Conservation (phyloP, 2,797 vertebrate genomes). For the Myotis myotis region DNA sequence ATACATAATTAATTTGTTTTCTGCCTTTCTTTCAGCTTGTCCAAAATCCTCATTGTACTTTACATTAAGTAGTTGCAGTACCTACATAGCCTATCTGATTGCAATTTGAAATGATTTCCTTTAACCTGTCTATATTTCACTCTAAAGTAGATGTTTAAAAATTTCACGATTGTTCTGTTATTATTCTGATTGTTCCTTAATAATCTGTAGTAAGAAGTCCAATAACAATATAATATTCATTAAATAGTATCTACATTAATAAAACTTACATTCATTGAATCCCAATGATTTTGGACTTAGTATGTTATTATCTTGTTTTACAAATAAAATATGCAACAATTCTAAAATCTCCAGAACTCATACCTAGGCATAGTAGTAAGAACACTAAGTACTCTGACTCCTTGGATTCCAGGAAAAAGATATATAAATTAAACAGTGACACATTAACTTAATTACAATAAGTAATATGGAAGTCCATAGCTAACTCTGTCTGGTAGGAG, state of each 20-base stretch:
- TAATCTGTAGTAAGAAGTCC: background rate
- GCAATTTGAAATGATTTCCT: background rate
- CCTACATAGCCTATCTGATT: background rate
- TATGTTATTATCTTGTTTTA: background rate
- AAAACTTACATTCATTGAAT: background rate
- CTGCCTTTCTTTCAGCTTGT: background rate
- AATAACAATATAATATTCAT: background rate
- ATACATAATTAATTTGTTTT: slow-evolving; percentile 47
- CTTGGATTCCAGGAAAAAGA: background rate
- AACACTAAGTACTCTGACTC: background rate
- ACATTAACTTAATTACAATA: background rate
- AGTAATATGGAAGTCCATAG: background rate
- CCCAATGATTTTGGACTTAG: background rate
- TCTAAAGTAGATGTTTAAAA: background rate
- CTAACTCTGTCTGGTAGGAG: background rate
- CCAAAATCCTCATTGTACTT: background rate
- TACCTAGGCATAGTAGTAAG: background rate
- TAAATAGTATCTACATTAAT: background rate
- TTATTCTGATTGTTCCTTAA: background rate
- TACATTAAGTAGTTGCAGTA: slow-evolving; percentile 3
- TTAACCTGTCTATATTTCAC: background rate
- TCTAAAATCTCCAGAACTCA: background rate
- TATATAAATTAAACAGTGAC: background rate
- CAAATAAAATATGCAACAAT: background rate
- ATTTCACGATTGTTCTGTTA: background rate